Base-by-base conservation (phyloP, 2,113 vertebrate species). In the Larimichthys polyactis region DNA sequence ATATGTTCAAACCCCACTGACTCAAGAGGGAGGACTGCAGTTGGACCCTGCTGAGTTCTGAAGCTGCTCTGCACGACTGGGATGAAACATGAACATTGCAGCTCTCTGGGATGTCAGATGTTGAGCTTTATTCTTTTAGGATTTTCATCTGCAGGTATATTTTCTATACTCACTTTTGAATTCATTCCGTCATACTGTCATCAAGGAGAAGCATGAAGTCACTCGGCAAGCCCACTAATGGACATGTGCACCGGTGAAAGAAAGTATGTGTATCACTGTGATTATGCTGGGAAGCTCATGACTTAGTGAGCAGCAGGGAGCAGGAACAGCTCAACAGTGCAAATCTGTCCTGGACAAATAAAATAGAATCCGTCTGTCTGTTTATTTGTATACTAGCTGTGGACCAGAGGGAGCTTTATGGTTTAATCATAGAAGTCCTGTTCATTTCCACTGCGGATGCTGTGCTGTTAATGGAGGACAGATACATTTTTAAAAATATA, bases 391-490 rank as follows among this genome's bases (percentile, higher is more conserved):
- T 59, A 52, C 44, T 3, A 14, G 5, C 54, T 29, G 44, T 55
- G 22, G 32, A 81, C 20, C 29, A 43, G 20, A n/a, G 3, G 54
- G 14, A 29, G 71, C 27, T 29, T 74, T 44, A 76, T 48, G 72
- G 72, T 62, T 67, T 49, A 49, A 55, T 81, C 60, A 71, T 36
- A 12, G 29, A 54, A 60, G 19, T 58, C 49, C 12, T 22, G 27
- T 11, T 66, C 24, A 63, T 49, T 66, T 65, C 62, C 62, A 22
- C 46, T 5, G 60, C 57, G 0, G 71, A 57, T 16, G 58, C 59
- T 46, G 54, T 29, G 4, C 63, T 7, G 40, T 43, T 86, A 71
- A 72, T 68, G 63, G 40, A 51, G 49, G 67, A 27, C n/a, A 3
- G 64, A 20, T 22, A 36, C 29, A 24, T 15, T 44, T 22, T 80